Evolutionary conservation across 2,797 vertebrate genomes (phyloP).

Genomic region (Heliangelus exortis): DNA sequence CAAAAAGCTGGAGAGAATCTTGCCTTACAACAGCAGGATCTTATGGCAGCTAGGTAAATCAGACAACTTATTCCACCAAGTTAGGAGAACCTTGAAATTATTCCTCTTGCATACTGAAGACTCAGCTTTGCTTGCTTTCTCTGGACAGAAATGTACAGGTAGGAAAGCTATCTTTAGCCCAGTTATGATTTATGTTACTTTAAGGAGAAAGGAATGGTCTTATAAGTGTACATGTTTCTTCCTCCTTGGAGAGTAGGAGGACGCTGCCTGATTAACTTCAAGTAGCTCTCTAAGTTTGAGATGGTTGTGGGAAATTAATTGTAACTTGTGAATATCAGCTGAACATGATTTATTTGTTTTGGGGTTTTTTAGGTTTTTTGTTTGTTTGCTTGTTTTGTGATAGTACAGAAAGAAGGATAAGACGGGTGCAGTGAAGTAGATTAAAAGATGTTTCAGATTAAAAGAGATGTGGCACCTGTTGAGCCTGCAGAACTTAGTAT

Average conservation of each 20-base stretch:
- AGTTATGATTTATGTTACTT: background rate
- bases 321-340: background rate
- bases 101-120: background rate
- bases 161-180: background rate
- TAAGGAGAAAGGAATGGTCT: background rate
- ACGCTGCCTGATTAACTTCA: background rate
- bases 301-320: background rate
- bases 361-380: too few species aligned
- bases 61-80: background rate
- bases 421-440: background rate
- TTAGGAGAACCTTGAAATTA: slow-evolving; percentile 35
- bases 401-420: background rate
- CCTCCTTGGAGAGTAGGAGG: background rate
- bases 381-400: background rate
- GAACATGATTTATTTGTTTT: rapidly evolving
- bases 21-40: background rate
- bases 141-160: background rate
- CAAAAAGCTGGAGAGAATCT: slow-evolving; percentile 7
- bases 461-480: background rate
- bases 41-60: slow-evolving; percentile 8
- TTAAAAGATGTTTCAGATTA: background rate
- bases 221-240: background rate
- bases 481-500: background rate
- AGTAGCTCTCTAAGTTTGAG: background rate
- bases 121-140: background rate